Base-by-base conservation (phyloP, 2,113 vertebrate genomes). In the Anseranas semipalmata region DNA sequence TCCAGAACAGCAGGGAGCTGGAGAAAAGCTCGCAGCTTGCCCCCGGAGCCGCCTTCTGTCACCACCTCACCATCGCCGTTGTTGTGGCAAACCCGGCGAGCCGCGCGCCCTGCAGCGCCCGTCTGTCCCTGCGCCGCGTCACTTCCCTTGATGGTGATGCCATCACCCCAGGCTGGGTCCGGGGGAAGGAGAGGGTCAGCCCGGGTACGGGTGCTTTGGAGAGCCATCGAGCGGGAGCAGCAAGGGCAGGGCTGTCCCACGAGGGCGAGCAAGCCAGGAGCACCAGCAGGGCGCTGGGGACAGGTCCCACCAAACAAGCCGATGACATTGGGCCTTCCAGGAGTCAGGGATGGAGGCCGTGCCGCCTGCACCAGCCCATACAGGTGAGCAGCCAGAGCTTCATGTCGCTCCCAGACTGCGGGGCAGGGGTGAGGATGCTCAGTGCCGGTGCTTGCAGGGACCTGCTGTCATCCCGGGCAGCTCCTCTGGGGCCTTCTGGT, bases 131-230 rank as follows among this genome's bases (percentile, higher is more conserved):
- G 0, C 5, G 1, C 19, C 2, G 1, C 10, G 0, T 18, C 15
- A 5, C 58, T 52, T 68, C 37, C 8, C 37, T 1, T 10, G 16
- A 12, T n/a, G n/a, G n/a, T n/a, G n/a, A n/a, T n/a, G n/a, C n/a
- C 10, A 2, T n/a, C 21, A 0, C 1, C 20, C 28, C 3, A 9
- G 48, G 12, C 60, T 37, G 16, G 30, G 7, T 4, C 33, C 0
- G 32, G 33, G 74, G 35, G 56, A 35, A 71, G 63, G 55, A 82
- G 8, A 70, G 32, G 24, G 15, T 73, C 30, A 4, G 46, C 18
- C 68, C 17, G 3, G 14, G 7, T 2, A 19, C 22, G 43, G 7
- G 11, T 52, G 62, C 16, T 78, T 66, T 78, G 85, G 39, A 11
- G 52, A 63, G 28, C 66, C 8, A 6, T 9, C 8, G 5, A 35